Evolutionary conservation across 2,113 vertebrate genomes (phyloP), one percentile per base, ranked within the genome.

Genomic region (Pseudonaja textilis): DNA sequence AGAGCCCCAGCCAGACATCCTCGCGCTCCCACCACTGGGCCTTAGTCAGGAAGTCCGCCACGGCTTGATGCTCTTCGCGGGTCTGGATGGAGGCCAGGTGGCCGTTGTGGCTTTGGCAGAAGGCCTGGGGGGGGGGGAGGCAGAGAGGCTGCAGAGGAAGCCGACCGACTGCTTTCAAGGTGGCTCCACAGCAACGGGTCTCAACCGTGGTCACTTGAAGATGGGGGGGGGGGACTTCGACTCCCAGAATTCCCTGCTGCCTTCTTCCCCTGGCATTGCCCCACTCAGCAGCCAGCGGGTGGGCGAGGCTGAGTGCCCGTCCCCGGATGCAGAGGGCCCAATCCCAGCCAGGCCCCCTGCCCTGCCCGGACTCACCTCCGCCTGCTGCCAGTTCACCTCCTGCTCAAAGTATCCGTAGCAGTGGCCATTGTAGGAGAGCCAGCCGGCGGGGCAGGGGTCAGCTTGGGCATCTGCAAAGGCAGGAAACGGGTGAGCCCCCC

Each of bases 11-110:
- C 91, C 91, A 92, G 23, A 92, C 91, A 3, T 92, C 61, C 3
- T 92, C 91, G 0, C 45, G 59, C 2, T 92, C 91, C 86, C 34
- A 55, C 42, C 55, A 20, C 10, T 92, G 91, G 16, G 16, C 22
- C 4, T 26, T 34, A 0, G 11, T 8, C 91, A 92, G 59, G 61
- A n/a, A 92, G 23, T 3, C 5, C 9, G 91, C 87, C 0, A 92
- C 3, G 34, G 61, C 61, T 1, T 8, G 5, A 34, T 89, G 61
- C 5, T 89, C 91, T 0, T 18, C 3, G 0, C 1, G 2, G 12
- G 26, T 39, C 91, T 45, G 91, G 4, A 92, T 45, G 87, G 91
- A 89, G 61, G 87, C 91, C n/a, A 92, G 61, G 61, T 81, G 50
- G 8, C 87, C 87, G 18, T 20, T 10, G 3, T 9, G 9, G 50